phyloP scores from a whole-genome alignment of 2,113 vertebrate species.

The Phylloscopus trochilus region DNA sequence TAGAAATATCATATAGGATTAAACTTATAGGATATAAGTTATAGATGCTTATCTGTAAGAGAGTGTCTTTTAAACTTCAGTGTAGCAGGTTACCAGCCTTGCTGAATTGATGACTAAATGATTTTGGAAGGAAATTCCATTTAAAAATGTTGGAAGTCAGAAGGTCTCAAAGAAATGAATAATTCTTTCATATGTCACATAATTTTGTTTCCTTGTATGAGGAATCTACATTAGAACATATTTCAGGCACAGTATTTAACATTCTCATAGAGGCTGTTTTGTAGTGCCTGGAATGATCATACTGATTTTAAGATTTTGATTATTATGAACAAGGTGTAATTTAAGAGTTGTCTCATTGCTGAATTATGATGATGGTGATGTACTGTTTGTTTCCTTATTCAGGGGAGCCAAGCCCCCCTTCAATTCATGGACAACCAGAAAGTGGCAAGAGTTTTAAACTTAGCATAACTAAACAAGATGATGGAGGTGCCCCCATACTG shows the following conservation, averaged over 20 bases:
- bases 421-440: constrained; percentile 92
- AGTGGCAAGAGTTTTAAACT: constrained; percentile 92
- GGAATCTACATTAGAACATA: neutral
- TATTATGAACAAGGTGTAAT: neutral
- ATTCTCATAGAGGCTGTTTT: neutral
- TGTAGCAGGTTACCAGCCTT: neutral
- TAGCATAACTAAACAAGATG: constrained; percentile 94
- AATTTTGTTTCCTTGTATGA: neutral
- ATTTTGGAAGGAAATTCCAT: neutral
- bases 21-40: neutral
- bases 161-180: neutral
- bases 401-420: constrained; percentile 96
- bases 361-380: neutral
- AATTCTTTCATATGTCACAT: neutral
- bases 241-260: neutral
- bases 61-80: neutral
- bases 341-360: neutral
- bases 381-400: neutral
- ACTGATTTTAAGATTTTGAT: neutral
- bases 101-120: neutral
- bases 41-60: neutral
- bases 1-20: neutral
- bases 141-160: neutral
- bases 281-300: neutral
- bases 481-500: constrained; percentile 94